Base-by-base conservation (phyloP, 2,113 vertebrate genomes). In the Dasyprocta punctata region DNA sequence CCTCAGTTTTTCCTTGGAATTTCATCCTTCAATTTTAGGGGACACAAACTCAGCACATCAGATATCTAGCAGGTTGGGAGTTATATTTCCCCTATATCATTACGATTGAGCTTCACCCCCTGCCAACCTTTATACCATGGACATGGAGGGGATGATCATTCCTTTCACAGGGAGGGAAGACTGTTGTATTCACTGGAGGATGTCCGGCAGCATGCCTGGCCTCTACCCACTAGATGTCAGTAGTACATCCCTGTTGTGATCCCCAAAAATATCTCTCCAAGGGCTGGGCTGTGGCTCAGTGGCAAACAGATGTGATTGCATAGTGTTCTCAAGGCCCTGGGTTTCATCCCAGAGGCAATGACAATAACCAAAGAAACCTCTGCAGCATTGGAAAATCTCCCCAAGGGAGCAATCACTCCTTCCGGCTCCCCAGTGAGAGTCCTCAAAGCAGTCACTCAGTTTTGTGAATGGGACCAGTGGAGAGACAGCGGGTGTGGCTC, bases 101-200 rank as follows among this genome's bases (percentile, higher is more conserved):
- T 75, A 12, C 5, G 24, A 14, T 24, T 47, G 41, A 77, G 41
- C 73, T 47, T 75, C 41, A 16, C 7, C 12, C n/a, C 41, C 2
- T 0, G 9, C 17, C 4, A 12, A 22, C 24, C 5, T 24, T 14
- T 11, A 19, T 38, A 2, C 41, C 5, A 0, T 12, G 22, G 8
- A n/a, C 13, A 7, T 2, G 13, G n/a, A 5, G 12, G 54, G 1
- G 36, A 7, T 4, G 73, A 1, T 44, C 1, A 26, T 49, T 22
- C 9, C 5, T 77, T 28, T 52, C 6, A 5, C 0, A 1, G 9
- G 36, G 56, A 13, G 16, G 19, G 12, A 16, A 24, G 54, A 26
- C 6, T 5, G 49, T 19, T 7, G 24, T 7, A 0, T 11, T 8
- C 14, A 0, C 2, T 47, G 24, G 3, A 17, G 33, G 75, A 41